phyloP scores from a whole-genome alignment of 1,140 invertebrate genomes.

The Anastatus disparis region DNA sequence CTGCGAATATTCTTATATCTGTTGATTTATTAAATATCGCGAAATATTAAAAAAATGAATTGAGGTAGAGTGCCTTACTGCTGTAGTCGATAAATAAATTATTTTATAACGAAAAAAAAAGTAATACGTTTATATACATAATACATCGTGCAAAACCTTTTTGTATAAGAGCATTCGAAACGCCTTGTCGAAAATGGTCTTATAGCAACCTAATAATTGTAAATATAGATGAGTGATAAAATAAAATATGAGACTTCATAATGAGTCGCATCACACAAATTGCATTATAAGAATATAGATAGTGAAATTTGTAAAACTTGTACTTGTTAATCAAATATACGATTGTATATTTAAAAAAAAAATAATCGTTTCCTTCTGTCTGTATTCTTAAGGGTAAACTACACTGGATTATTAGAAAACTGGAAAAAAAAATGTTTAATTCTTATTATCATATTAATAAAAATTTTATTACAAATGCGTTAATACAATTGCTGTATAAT shows the following conservation, averaged over 20 bases:
- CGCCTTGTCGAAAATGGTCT: no score
- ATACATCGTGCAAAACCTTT: neutral
- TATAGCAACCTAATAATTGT: slow-evolving; percentile 17
- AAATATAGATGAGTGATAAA: slow-evolving; percentile 26
- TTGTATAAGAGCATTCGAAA: slow-evolving; percentile 7
- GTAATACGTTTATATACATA: neutral
- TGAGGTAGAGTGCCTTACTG: slow-evolving; percentile 20
- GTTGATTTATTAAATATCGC: neutral
- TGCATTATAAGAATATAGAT: slow-evolving; percentile 31
- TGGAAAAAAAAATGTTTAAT: neutral
- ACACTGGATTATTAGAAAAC: neutral
- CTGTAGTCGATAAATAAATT: slow-evolving; percentile 10
- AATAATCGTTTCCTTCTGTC: slow-evolving; percentile 5
- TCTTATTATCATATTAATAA: neutral
- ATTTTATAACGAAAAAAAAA: slow-evolving; percentile 7
- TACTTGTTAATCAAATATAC: slow-evolving; percentile 33
- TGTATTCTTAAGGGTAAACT: slow-evolving; percentile 30
- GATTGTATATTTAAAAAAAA: slow-evolving; percentile 24
- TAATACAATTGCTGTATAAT: no score
- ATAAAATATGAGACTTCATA: neutral
- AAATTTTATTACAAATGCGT: no score
- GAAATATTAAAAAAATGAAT: slow-evolving; percentile 5
- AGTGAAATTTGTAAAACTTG: slow-evolving; percentile 28
- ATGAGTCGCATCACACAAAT: slow-evolving; percentile 5
- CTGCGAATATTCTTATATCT: no score